A percentile compares a stretch with the other conserved stretches of the same genome.
phyloP scores from a whole-genome alignment of 2,113 vertebrate species.

The Agelaius phoeniceus region DNA sequence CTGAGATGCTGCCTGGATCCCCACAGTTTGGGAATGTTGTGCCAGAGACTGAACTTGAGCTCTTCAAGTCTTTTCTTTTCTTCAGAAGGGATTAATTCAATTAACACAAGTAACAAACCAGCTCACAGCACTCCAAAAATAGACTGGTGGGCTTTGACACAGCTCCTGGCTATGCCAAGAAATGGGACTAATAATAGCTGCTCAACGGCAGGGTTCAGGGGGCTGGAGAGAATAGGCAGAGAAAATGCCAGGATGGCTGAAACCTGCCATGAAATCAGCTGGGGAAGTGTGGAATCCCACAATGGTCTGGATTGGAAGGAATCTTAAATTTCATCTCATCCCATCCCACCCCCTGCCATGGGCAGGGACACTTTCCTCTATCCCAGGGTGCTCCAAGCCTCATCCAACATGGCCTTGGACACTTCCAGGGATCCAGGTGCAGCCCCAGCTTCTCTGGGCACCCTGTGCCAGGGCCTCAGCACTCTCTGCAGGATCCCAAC shows the following conservation, averaged over 20 bases:
- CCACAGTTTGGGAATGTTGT: background rate
- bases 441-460: background rate
- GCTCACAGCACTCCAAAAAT: constrained; percentile 19
- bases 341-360: background rate
- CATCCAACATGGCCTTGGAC: accelerated
- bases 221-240: background rate
- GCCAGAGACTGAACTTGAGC: background rate
- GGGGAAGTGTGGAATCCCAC: background rate
- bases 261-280: background rate
- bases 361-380: background rate
- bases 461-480: background rate
- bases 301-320: background rate
- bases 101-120: background rate
- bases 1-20: background rate
- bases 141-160: constrained; percentile 42
- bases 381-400: background rate
- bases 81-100: constrained; percentile 8
- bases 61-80: background rate
- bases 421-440: background rate
- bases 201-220: background rate
- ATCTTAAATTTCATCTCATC: background rate
- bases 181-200: constrained; percentile 27
- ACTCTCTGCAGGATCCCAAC: background rate
- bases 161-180: constrained; percentile 1
- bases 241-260: background rate